Conservation (phyloP, 2,113 vertebrate genomes). For the Thomomys bottae region DNA sequence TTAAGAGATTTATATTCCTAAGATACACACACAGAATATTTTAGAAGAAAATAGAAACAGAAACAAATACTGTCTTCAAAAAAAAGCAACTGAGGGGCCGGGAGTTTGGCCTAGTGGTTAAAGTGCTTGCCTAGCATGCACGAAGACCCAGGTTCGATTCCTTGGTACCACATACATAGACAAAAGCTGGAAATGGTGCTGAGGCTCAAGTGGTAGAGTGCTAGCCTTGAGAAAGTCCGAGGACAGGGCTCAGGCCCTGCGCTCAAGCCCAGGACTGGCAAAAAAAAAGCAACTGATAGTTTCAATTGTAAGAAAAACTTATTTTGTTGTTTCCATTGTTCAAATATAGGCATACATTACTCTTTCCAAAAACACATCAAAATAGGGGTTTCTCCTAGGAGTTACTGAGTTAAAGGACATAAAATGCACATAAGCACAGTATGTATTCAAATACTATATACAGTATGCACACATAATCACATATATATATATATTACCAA, state of each 20-base stretch:
- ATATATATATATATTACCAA: neutral
- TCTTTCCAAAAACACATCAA: constrained; percentile 41
- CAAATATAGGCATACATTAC: neutral
- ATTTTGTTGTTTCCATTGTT: constrained; percentile 16
- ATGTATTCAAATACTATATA: neutral
- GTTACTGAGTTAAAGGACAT: constrained; percentile 1
- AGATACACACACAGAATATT: neutral
- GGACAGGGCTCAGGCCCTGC: too few species aligned
- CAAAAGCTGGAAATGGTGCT: too few species aligned
- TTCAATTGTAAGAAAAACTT: neutral
- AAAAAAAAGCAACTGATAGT: neutral
- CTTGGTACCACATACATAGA: too few species aligned
- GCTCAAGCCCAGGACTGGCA: too few species aligned
- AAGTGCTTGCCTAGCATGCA: too few species aligned
- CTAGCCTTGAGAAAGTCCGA: too few species aligned
- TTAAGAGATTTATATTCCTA: constrained; percentile 1
- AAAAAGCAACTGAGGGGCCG: neutral
- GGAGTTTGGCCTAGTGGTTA: too few species aligned
- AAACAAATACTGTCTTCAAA: constrained; percentile 19
- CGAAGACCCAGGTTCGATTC: too few species aligned
- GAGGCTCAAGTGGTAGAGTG: too few species aligned
- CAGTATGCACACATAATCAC: neutral
- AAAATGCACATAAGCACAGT: constrained; percentile 12
- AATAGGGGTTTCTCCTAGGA: constrained; percentile 14
- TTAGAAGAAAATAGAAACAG: constrained; percentile 17